A percentile compares a stretch with the other conserved stretches of the same genome.
Evolutionary conservation across 2,113 vertebrate genomes (phyloP).

Genomic region (Maylandia zebra): DNA sequence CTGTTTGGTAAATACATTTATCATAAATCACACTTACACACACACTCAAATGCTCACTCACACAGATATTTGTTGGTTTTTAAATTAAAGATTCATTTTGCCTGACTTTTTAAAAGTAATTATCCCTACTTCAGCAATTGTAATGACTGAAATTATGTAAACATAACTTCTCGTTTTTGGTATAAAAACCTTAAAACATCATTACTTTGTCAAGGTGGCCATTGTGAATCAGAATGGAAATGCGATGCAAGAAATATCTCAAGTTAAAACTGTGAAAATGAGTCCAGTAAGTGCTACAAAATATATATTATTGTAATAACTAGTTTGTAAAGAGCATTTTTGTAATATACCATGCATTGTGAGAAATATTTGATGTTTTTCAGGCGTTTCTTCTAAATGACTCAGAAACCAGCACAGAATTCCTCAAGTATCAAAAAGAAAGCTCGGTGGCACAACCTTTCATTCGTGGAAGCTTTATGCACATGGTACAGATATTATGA

Average conservation of each 20-base stretch:
- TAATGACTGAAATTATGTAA: not conserved
- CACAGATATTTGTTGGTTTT: not conserved
- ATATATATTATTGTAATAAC: not conserved
- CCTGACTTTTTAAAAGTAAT: not conserved
- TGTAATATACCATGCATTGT: not conserved
- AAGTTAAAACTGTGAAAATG: not conserved
- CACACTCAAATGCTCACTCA: not conserved
- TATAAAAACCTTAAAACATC: not conserved
- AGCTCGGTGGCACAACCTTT: not conserved
- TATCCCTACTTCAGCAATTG: not conserved
- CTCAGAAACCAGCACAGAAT: not conserved
- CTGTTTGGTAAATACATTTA: constrained; percentile 34
- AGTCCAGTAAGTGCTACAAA: not conserved
- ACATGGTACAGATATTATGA: not conserved
- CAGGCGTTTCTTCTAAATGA: not conserved
- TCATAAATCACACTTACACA: not conserved
- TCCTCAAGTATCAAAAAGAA: not conserved
- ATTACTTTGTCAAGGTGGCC: not conserved
- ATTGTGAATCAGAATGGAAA: not conserved
- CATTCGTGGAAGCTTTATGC: not conserved
- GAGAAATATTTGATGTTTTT: not conserved
- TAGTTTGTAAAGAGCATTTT: not conserved
- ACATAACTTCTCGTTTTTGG: not conserved
- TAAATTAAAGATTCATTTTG: not conserved
- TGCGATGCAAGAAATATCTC: not conserved